Evolutionary conservation across 2,888 invertebrate genomes (phyloP), one percentile per base, ranked within the genome.

Genomic region (Dolomedes plantarius): DNA sequence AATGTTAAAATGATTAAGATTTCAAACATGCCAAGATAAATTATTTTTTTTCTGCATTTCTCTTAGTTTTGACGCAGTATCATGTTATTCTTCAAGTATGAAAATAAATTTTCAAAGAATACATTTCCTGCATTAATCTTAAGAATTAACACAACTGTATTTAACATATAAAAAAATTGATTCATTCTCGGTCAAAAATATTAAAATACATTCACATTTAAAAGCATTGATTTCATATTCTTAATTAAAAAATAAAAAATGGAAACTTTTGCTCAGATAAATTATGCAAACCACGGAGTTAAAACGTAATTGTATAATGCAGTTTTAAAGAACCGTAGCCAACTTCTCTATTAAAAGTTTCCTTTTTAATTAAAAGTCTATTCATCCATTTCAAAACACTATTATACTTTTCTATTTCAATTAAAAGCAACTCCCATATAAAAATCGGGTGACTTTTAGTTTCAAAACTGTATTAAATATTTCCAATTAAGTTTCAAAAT

Each of bases 401-500:
- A 2, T 23, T 23, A 56, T 56, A 23, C 23, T 1, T 56, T 56
- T 23, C 23, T 19, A 5, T 5, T 56, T 56, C 56, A 6, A 56
- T 23, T 19, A 56, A 23, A 56, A 46, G 16, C 16, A 56, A 56
- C 1, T 23, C 5, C 23, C 7, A 3, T 23, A 5, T 56, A 6
- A 56, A 56, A 56, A 23, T 23, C 23, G 11, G 23, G 13, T 46
- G 56, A 23, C 19, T 56, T 56, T 56, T 5, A 1, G 23, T 56
- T 19, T 56, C 16, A 23, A 56, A 23, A 56, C 1, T 56, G 19
- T 23, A 56, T 23, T 56, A 5, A 56, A 56, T 6, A 6, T 56
- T 56, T 56, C 19, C 56, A 56, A 56, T 56, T 56, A 23, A 23
- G 23, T 56, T 56, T n/a, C 46, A 36, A 56, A 56, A 56, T 23